Conservation (phyloP, 2,797 vertebrate genomes). For the Poecilia gillii region DNA sequence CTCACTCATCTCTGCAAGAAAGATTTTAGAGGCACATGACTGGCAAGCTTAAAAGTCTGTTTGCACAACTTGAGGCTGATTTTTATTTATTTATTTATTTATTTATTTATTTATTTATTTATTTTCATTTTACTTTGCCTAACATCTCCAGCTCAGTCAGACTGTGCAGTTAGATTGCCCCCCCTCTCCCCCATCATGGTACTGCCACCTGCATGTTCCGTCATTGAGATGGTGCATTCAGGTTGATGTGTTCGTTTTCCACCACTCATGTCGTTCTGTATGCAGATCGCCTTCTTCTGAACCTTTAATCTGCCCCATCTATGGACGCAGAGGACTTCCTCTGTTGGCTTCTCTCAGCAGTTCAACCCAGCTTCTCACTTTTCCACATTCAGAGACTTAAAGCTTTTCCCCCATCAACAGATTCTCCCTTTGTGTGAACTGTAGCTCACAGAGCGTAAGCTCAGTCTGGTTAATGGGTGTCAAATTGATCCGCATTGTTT, state of each 20-base stretch:
- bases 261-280: neutral
- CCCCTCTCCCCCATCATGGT: neutral
- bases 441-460: neutral
- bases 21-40: constrained; percentile 26
- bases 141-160: neutral
- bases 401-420: neutral
- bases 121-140: neutral
- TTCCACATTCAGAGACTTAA: neutral
- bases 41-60: neutral
- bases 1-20: neutral
- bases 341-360: neutral
- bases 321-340: neutral
- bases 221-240: neutral
- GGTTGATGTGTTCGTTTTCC: neutral
- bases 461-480: neutral
- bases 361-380: neutral
- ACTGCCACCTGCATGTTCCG: neutral
- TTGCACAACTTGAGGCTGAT: no score
- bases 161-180: neutral
- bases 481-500: neutral
- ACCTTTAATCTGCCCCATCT: neutral
- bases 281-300: neutral
- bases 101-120: neutral
- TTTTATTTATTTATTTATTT: neutral
- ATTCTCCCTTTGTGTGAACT: neutral